A percentile compares a stretch with the other conserved stretches of the same genome.
Evolutionary conservation across 2,797 vertebrate species (phyloP).

Genomic region (Okamejei kenojei): DNA sequence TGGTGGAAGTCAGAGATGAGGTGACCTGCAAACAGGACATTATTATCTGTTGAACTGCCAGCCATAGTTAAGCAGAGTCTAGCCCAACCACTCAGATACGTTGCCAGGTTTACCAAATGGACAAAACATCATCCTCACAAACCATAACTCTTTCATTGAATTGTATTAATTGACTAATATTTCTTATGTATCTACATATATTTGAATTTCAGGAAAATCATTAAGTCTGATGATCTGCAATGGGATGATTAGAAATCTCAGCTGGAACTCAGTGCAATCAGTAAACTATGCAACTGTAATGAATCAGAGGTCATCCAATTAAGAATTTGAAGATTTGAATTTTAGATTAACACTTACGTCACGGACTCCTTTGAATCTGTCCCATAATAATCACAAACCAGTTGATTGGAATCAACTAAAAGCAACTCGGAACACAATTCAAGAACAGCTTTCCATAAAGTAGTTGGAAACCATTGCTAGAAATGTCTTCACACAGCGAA

Average conservation of each 20-base stretch:
- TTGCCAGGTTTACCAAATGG: not conserved
- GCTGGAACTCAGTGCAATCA: not conserved
- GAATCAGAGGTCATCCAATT: not conserved
- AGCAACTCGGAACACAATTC: too few species aligned
- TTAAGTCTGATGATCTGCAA: not conserved
- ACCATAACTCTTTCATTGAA: not conserved
- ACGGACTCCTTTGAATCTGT: not conserved
- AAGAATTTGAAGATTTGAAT: not conserved
- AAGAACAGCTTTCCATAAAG: not conserved
- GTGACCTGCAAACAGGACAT: too few species aligned
- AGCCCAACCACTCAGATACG: not conserved
- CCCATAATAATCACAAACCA: not conserved
- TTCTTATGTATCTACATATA: not conserved
- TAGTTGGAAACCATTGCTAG: not conserved
- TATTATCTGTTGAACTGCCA: too few species aligned
- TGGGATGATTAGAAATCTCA: not conserved
- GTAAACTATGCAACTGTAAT: not conserved
- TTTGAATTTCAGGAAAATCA: too few species aligned
- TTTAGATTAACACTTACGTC: not conserved
- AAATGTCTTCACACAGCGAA: not conserved
- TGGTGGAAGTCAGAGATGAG: too few species aligned
- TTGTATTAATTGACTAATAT: not conserved
- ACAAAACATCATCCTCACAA: not conserved
- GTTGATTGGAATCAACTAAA: not conserved
- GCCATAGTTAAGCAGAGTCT: too few species aligned